phyloP scores from a whole-genome alignment of 1,140 invertebrate species.

The roundworm (Caenorhabditis elegans) region DNA sequence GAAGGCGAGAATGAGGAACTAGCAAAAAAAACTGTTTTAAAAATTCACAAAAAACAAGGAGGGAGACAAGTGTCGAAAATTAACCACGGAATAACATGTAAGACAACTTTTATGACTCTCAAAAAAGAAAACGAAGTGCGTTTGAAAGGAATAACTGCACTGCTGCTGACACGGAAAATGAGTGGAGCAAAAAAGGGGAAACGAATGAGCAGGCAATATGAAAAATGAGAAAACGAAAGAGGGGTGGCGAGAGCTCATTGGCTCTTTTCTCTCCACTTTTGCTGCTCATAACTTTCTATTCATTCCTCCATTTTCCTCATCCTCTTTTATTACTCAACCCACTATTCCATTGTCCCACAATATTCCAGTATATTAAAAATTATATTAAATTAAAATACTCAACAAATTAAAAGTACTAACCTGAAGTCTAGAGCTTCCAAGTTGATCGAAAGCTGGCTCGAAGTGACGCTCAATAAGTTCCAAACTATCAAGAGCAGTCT shows the following conservation, averaged over 20 bases:
- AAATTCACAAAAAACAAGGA: background rate
- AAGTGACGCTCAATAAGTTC: constrained; percentile 59
- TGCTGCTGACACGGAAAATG: background rate
- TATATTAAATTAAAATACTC: too few species aligned
- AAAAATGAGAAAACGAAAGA: constrained; percentile 10
- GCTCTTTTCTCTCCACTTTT: background rate
- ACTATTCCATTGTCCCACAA: too few species aligned
- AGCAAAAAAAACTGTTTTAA: background rate
- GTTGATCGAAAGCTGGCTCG: constrained; percentile 62
- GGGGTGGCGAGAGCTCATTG: background rate
- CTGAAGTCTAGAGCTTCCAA: constrained; percentile 61
- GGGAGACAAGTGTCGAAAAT: background rate
- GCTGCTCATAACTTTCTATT: constrained; percentile 18
- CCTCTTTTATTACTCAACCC: background rate
- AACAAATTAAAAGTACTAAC: background rate
- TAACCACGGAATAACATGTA: background rate
- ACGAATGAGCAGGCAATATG: constrained; percentile 17
- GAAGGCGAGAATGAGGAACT: background rate
- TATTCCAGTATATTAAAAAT: too few species aligned
- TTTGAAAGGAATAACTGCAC: background rate
- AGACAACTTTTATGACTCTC: background rate
- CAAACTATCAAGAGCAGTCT: constrained; percentile 39
- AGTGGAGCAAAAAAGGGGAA: background rate
- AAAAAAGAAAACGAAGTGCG: background rate
- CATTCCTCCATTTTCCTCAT: background rate